Conservation (phyloP, 2,888 invertebrate species). For the Aphidoletes aphidimyza region DNA sequence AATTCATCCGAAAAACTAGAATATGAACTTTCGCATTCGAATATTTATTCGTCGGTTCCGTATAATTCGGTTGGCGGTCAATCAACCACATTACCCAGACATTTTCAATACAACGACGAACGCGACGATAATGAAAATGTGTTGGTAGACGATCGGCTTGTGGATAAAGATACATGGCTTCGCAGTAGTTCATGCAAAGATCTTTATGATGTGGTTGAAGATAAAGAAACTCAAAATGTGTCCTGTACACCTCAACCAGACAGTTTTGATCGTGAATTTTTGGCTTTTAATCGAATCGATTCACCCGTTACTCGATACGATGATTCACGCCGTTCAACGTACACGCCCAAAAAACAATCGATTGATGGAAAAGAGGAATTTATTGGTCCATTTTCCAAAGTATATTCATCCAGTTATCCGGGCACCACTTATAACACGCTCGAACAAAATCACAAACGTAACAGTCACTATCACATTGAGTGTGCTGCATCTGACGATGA, state of each 20-base stretch:
- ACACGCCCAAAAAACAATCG: constrained; percentile 71
- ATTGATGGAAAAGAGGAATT: constrained; percentile 77
- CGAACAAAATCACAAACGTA: constrained; percentile 68
- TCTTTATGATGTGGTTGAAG: constrained; percentile 72
- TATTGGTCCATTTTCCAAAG: constrained; percentile 74
- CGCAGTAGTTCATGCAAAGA: constrained; percentile 86
- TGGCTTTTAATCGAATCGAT: constrained; percentile 70
- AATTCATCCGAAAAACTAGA: constrained; percentile 68
- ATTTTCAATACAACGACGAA: constrained; percentile 62
- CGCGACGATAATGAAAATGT: constrained; percentile 40
- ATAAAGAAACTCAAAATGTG: constrained; percentile 64
- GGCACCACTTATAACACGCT: constrained; percentile 77
- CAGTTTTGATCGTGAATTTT: constrained; percentile 64
- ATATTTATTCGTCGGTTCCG: constrained; percentile 69
- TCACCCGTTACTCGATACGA: constrained; percentile 80
- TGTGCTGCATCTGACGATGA: constrained; percentile 82
- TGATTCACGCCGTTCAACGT: constrained; percentile 73
- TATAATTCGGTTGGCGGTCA: constrained; percentile 60
- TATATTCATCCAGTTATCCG: constrained; percentile 88
- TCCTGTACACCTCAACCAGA: constrained; percentile 68
- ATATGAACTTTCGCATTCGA: constrained; percentile 70
- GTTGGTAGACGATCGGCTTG: constrained; percentile 61
- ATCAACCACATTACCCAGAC: constrained; percentile 65
- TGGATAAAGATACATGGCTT: constrained; percentile 71
- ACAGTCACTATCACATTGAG: constrained; percentile 65